Base-by-base conservation (phyloP, 2,888 invertebrate species). In the Hirtodrosophila cameraria region DNA sequence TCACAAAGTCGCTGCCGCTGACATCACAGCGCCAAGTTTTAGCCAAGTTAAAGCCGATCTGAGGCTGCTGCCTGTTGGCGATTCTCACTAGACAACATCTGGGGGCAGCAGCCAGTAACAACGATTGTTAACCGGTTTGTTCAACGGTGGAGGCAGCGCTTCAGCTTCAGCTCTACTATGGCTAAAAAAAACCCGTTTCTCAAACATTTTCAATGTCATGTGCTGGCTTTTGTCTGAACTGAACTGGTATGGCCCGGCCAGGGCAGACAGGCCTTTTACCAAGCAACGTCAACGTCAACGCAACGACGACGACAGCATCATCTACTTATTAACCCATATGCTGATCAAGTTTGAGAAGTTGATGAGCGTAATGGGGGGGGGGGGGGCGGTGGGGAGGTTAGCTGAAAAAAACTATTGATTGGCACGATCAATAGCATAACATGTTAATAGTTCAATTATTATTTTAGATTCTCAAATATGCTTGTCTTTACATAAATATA, bases 191-290 rank as follows among this genome's bases (percentile, higher is more conserved):
- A 80, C 80, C 43, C 36, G 86, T 84, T 86, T 72, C 36, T 52
- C 54, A 61, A 70, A 38, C 86, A 58, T 71, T 86, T 84, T 81
- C 80, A 81, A 81, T 81, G 80, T 81, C 86, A 81, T 67, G 67
- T 60, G 58, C 52, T 50, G 41, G 50, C 49, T 57, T 39, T 54
- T 54, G 43, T 55, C 45, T 16, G 52, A 65, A 75, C 54, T 55
- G 23, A n/a, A 8, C 18, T 20, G 35, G 55, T 58, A 42, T 48
- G 27, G 39, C 15, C 36, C 20, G 36, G 27, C 16, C 70, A 25
- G 35, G 35, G 45, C 48, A 42, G 52, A 57, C 57, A 15, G 70
- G 39, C 63, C 50, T 74, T 74, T 55, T 55, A 50, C 33, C 61
- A 60, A 8, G 23, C 23, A 23, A 23, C 23, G 8, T 2, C 18